Base-by-base conservation (phyloP, 2,888 invertebrate genomes). In the Anthophora plumipes region DNA sequence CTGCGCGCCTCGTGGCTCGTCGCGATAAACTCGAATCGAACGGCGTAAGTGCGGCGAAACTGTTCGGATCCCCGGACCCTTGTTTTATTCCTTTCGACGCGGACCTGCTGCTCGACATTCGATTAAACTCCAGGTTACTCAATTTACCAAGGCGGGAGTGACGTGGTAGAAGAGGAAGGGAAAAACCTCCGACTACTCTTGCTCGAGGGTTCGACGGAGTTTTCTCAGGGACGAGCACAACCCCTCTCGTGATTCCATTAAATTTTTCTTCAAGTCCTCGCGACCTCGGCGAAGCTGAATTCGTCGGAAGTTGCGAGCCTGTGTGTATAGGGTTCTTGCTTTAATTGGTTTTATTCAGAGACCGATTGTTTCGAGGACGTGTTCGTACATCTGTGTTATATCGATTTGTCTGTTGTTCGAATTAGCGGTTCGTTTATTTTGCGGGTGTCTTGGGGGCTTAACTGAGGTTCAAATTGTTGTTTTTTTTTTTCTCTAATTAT, bases 41-140 rank as follows among this genome's bases (percentile, higher is more conserved):
- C 39, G 20, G 22, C n/a, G 43, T 61, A 70, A 61, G 70, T 39
- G 50, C 60, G 31, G 41, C 25, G 31, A 43, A 61, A 71, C 20
- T 20, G 25, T 54, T 71, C 70, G 46, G n/a, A 73, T n/a, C 73
- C n/a, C n/a, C n/a, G n/a, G 50, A 48, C 75, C 78, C 69, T 72
- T 78, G 78, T 80, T 80, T 78, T 73, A 78, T 69, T 80, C 73
- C 73, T 73, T 73, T 55, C 54, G 1, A 54, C 20, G 55, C 41
- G 50, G 64, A 70, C 22, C 54, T 22, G 50, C 54, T 48, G 57
- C 22, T 52, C 76, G 68, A 50, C 76, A 72, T 82, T 82, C 80
- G 80, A 82, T 82, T 82, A 82, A 82, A 82, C 69, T 72, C 68
- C 68, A 60, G 82, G 64, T 82, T 69, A 71, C 68, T 80, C 82